These are phyloP conservation scores for Psilanteris sp. DNA, from an alignment of 1,140 invertebrate species.

Conservation along the genomic window DNA sequence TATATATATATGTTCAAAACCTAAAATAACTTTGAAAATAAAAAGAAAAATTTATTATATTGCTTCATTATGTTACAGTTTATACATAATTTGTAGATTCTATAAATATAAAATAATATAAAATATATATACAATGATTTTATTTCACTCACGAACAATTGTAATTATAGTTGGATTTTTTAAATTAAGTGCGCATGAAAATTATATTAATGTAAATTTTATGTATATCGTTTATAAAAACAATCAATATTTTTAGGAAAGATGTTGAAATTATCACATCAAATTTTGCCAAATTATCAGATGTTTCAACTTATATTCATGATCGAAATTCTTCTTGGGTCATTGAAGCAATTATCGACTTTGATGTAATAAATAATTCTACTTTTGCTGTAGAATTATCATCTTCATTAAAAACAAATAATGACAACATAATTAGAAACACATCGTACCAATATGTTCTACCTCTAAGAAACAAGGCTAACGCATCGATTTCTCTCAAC, in stretches of 20 bases:
- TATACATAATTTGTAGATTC: too few relatives aligned
- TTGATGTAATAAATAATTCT: constrained; percentile 49
- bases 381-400: constrained; percentile 23
- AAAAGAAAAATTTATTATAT: too few relatives aligned
- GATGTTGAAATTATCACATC: constrained; percentile 80
- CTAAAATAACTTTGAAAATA: too few relatives aligned
- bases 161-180: too few relatives aligned
- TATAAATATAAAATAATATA: too few relatives aligned
- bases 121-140: too few relatives aligned
- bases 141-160: too few relatives aligned
- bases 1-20: too few relatives aligned
- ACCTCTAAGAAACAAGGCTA: constrained; percentile 76
- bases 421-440: constrained; percentile 20
- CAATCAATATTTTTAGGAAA: constrained; percentile 75
- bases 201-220: too few relatives aligned
- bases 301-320: constrained; percentile 73
- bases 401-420: constrained; percentile 16
- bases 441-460: constrained; percentile 25
- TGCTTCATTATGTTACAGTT: too few relatives aligned
- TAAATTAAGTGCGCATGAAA: too few relatives aligned
- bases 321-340: constrained; percentile 66
- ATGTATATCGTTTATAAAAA: background rate
- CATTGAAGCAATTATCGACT: constrained; percentile 61
- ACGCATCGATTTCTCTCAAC: constrained; percentile 64
- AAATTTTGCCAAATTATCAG: constrained; percentile 76